Percentiles rank a stretch among this genome's conserved stretches.
Evolutionary conservation across 2,113 vertebrate genomes (phyloP).

Genomic region (Oophaga pumilio): DNA sequence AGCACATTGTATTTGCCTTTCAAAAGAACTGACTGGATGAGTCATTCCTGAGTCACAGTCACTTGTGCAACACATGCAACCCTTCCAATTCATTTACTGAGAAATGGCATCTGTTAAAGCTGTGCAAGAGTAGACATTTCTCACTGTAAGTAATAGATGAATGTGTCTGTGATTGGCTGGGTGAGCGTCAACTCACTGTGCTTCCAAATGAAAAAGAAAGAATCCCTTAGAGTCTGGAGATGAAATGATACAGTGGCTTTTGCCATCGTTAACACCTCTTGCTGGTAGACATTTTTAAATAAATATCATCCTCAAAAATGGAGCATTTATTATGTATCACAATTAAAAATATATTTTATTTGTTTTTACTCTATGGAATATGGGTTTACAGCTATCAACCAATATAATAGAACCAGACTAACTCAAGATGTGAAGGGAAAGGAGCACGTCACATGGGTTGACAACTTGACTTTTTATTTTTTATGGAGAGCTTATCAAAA

Average conservation of each 20-base stretch:
- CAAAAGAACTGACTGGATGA: constrained; percentile 65
- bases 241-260: neutral
- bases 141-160: constrained; percentile 65
- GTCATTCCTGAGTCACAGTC: constrained; percentile 71
- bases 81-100: constrained; percentile 69
- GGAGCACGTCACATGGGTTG: too few relatives aligned
- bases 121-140: constrained; percentile 66
- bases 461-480: too few relatives aligned
- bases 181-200: constrained; percentile 56
- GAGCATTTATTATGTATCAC: too few relatives aligned
- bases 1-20: constrained; percentile 68
- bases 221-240: constrained; percentile 15
- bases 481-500: too few relatives aligned
- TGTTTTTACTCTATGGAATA: too few relatives aligned
- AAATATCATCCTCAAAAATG: too few relatives aligned
- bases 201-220: constrained; percentile 30
- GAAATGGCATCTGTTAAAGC: constrained; percentile 68
- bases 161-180: constrained; percentile 60
- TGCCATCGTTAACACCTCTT: neutral
- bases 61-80: constrained; percentile 66
- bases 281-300: too few relatives aligned
- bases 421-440: too few relatives aligned
- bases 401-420: too few relatives aligned
- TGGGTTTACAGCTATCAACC: too few relatives aligned
- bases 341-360: too few relatives aligned